Conservation (phyloP, 2,113 vertebrate genomes). For the Empidonax traillii region DNA sequence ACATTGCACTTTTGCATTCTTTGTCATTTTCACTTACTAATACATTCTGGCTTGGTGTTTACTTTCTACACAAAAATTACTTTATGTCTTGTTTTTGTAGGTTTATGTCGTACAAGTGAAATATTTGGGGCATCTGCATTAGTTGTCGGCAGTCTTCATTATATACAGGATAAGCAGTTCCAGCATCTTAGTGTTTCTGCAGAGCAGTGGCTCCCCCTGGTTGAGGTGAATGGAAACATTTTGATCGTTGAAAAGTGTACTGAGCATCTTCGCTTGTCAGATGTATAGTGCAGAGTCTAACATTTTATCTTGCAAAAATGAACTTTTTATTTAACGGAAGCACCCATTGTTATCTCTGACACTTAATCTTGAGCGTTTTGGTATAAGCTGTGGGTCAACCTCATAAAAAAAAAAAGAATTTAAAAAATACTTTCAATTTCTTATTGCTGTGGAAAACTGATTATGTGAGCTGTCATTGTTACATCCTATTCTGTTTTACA, state of each 20-base stretch:
- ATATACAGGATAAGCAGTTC: constrained; percentile 87
- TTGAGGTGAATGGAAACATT: constrained; percentile 80
- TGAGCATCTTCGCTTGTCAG: neutral
- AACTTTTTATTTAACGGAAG: neutral
- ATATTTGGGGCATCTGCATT: constrained; percentile 90
- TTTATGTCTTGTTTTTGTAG: constrained; percentile 62
- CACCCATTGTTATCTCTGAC: neutral
- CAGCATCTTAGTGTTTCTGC: constrained; percentile 94
- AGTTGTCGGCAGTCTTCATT: constrained; percentile 84
- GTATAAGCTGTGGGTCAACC: neutral
- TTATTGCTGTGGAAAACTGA: neutral
- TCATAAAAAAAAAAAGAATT: neutral
- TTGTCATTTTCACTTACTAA: neutral
- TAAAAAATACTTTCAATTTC: neutral
- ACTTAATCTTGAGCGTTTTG: neutral
- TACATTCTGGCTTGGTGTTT: neutral
- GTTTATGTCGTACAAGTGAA: constrained; percentile 94
- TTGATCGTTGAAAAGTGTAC: neutral
- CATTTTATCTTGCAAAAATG: neutral
- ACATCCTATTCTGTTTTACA: neutral
- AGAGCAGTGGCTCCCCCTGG: constrained; percentile 92
- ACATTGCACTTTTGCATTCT: neutral
- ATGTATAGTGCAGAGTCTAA: neutral
- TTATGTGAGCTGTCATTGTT: neutral
- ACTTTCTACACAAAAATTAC: neutral